These are phyloP conservation scores for Lycia hirtaria DNA, from an alignment of 2,888 invertebrate species.

Conservation along the genomic window DNA sequence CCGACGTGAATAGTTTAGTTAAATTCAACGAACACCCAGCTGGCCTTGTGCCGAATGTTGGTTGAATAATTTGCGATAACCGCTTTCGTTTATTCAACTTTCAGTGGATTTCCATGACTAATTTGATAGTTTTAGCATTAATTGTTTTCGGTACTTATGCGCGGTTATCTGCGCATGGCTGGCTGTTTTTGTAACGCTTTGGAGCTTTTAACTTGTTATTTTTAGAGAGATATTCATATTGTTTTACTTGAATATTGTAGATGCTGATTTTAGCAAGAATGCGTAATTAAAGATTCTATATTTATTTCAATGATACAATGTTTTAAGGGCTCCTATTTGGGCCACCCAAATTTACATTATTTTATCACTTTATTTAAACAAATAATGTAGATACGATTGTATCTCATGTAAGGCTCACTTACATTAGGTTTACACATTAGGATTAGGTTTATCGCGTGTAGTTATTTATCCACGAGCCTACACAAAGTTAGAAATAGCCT, in stretches of 20 bases:
- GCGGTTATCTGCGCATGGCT: constrained; percentile 12
- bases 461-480: too few relatives aligned
- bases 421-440: too few relatives aligned
- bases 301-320: too few relatives aligned
- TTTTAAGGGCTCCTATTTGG: too few relatives aligned
- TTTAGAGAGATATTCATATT: neutral
- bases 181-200: constrained; percentile 6
- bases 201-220: neutral
- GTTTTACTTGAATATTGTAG: neutral
- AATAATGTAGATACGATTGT: too few relatives aligned
- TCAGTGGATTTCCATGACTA: constrained; percentile 61
- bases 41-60: constrained; percentile 80
- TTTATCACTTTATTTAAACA: too few relatives aligned
- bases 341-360: too few relatives aligned
- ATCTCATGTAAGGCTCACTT: too few relatives aligned
- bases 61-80: constrained; percentile 81
- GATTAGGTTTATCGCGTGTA: too few relatives aligned
- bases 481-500: too few relatives aligned
- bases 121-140: constrained; percentile 60
- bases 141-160: constrained; percentile 23
- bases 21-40: constrained; percentile 71
- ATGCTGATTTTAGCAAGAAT: too few relatives aligned
- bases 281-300: too few relatives aligned
- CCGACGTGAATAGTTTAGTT: constrained; percentile 79
- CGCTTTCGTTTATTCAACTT: constrained; percentile 78